Percentiles rank a stretch among this genome's conserved stretches.
Conservation (phyloP, 53 echinoderm and acorn worm species). For the Holothuria scabra region DNA sequence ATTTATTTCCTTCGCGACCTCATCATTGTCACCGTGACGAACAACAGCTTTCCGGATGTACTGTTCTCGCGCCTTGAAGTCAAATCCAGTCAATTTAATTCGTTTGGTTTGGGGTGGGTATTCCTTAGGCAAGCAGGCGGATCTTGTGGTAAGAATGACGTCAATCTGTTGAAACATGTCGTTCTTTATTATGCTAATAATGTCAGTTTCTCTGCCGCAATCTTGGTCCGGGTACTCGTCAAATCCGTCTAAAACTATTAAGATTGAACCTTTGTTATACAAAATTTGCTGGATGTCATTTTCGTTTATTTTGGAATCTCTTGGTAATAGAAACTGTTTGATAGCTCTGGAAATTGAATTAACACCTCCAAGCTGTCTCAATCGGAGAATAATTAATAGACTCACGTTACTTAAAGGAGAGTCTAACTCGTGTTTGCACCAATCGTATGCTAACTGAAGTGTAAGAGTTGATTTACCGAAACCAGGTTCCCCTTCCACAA, state of each 20-base stretch:
- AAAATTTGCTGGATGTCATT: neutral
- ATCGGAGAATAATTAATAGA: neutral
- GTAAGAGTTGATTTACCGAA: constrained; percentile 25
- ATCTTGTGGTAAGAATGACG: constrained; percentile 18
- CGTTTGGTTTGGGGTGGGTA: neutral
- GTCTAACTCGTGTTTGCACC: neutral
- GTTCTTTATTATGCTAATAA: neutral
- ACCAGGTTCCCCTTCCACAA: constrained; percentile 3
- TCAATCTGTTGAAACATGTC: neutral
- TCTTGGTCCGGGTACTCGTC: constrained; percentile 32
- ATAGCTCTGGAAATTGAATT: neutral
- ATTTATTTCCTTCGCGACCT: neutral
- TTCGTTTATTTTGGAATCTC: constrained; percentile 1
- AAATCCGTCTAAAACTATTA: constrained; percentile 21
- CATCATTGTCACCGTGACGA: neutral
- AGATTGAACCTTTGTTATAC: neutral
- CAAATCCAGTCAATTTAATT: constrained; percentile 1
- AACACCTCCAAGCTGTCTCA: constrained; percentile 11
- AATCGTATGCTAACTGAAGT: constrained; percentile 4
- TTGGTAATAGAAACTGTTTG: constrained; percentile 15
- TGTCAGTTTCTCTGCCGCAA: neutral
- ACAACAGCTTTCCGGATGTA: neutral
- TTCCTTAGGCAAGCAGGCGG: neutral
- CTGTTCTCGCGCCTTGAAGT: neutral
- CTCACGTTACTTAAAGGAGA: neutral